These are phyloP conservation scores for Crocuta crocuta DNA, from an alignment of 2,113 vertebrate species.

Conservation along the genomic window DNA sequence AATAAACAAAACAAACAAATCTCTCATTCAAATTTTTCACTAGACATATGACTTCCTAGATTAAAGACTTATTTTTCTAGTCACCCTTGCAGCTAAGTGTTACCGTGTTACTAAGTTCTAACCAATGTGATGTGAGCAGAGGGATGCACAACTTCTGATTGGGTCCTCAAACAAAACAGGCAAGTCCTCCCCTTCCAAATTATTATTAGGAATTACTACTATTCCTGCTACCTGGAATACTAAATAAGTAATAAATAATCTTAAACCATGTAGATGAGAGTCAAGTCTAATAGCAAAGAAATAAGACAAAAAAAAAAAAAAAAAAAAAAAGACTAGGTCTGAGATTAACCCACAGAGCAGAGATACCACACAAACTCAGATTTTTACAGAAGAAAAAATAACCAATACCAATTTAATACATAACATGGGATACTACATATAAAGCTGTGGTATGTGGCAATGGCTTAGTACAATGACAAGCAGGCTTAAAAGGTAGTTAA, in stretches of 20 bases:
- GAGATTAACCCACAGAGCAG: background rate
- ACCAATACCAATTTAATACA: background rate
- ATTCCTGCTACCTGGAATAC: background rate
- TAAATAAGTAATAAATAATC: background rate
- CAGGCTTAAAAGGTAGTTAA: background rate
- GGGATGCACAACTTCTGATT: background rate
- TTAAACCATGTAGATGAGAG: background rate
- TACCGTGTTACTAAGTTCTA: background rate
- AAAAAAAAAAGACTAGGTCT: background rate
- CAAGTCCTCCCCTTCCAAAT: background rate
- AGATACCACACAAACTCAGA: background rate
- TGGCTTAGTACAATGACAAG: background rate
- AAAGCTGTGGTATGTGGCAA: background rate
- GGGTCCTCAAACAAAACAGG: background rate
- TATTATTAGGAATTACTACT: background rate
- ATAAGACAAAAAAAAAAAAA: background rate
- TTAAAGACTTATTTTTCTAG: slow-evolving; percentile 1
- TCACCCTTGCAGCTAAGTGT: background rate
- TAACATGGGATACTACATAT: background rate
- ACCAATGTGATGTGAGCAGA: background rate
- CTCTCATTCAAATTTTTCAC: background rate
- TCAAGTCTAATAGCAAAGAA: background rate
- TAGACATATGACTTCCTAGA: background rate
- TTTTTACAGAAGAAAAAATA: background rate
- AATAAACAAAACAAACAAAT: background rate